phyloP scores from a whole-genome alignment of 2,797 vertebrate species.

The Sebastes taczanowskii region DNA sequence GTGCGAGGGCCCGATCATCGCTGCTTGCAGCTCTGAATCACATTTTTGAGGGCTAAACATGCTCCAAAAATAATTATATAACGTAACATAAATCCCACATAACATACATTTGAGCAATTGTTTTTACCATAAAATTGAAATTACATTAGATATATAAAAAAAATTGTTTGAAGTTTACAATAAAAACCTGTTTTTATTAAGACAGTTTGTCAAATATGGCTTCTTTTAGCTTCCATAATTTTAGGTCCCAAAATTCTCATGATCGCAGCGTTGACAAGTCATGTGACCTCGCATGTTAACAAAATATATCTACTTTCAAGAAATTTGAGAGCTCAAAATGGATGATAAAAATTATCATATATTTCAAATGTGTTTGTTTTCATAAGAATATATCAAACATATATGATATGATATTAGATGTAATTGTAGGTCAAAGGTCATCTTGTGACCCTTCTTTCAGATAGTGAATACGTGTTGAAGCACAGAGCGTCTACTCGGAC shows the following conservation, averaged over 20 bases:
- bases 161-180: neutral
- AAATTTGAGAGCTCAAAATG: neutral
- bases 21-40: too few relatives aligned
- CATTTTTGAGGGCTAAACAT: too few relatives aligned
- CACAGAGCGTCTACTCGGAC: neutral
- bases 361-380: too few relatives aligned
- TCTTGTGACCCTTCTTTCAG: neutral
- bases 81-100: too few relatives aligned
- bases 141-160: too few relatives aligned
- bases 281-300: neutral
- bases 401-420: neutral
- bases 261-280: neutral
- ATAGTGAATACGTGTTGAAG: neutral
- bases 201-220: neutral
- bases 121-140: too few relatives aligned
- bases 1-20: too few relatives aligned
- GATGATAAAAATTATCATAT: neutral
- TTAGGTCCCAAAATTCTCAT: neutral
- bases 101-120: too few relatives aligned
- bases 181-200: neutral
- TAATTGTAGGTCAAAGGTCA: conserved; percentile 35
- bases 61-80: too few relatives aligned
- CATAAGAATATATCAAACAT: neutral
- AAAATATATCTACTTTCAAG: neutral
- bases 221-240: neutral